A percentile compares a stretch with the other conserved stretches of the same genome.
Evolutionary conservation across 1,140 invertebrate genomes (phyloP).

Genomic region (Orchesella cincta): DNA sequence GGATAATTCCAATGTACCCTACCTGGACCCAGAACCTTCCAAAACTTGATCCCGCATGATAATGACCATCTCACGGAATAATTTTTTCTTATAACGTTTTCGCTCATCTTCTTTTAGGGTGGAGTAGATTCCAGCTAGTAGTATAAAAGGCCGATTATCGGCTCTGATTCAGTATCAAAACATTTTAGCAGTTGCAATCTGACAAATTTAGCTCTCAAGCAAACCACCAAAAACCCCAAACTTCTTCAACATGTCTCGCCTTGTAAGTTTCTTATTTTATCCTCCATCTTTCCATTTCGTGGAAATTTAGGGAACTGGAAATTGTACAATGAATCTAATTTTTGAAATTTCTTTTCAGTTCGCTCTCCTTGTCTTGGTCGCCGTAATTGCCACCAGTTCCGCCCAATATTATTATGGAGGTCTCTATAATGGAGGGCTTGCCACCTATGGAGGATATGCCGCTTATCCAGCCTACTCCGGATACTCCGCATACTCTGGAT

Average conservation of each 20-base stretch:
- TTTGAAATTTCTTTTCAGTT: background rate
- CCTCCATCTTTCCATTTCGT: background rate
- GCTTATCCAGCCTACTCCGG: background rate
- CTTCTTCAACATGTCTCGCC: slow-evolving; percentile 23
- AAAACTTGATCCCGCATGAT: slow-evolving; percentile 9
- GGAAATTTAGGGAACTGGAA: background rate
- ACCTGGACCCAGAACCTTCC: too few species aligned
- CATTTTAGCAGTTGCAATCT: slow-evolving; percentile 27
- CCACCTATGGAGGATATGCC: background rate
- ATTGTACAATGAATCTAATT: background rate
- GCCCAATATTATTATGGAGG: slow-evolving; percentile 11
- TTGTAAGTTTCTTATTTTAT: slow-evolving; percentile 27
- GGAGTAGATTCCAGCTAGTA: background rate
- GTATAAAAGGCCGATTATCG: background rate
- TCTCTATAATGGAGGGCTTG: background rate
- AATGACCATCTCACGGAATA: slow-evolving; percentile 4
- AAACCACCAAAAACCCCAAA: slow-evolving; percentile 8
- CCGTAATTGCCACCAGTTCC: slow-evolving; percentile 9
- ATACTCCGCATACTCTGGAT: background rate
- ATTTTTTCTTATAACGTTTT: background rate
- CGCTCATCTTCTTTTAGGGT: background rate
- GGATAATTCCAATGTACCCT: too few species aligned
- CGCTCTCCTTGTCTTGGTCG: slow-evolving; percentile 29
- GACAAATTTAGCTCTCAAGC: slow-evolving; percentile 17
- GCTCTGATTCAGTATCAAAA: background rate